Evolutionary conservation across 2,888 invertebrate species (phyloP), one percentile per base, ranked within the genome.

Genomic region (Mechanitis messenoides): DNA sequence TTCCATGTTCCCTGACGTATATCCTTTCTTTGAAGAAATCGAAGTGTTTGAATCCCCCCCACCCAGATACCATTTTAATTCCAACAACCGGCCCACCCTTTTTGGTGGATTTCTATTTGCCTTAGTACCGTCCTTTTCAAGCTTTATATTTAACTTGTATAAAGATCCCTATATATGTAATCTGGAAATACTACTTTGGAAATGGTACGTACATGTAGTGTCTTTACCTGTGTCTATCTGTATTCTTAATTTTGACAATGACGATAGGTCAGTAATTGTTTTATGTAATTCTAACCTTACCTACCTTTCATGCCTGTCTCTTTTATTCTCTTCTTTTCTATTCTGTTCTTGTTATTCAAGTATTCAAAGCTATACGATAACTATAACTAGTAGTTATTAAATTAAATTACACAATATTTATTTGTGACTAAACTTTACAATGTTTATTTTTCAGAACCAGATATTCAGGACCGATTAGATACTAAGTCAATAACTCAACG

Each of bases 41-140:
- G 87, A 86, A 28, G 81, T 81, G 1, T 85, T 78, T 67, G 77
- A 82, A 47, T 79, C 81, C 7, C 85, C 87, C 2, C 87, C 87
- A n/a, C 80, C 83, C 7, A 75, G 74, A 55, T 82, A 73, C 63
- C 68, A 73, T 60, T 81, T 77, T 65, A 83, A 81, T 64, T 72
- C 79, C 46, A 55, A 61, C 42, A 53, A 55, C 45, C 59, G 65
- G 35, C 55, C 63, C 46, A 47, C 45, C 33, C 56, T 59, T 3
- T 53, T 61, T 31, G 42, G 50, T 56, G 50, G 53, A 38, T 55
- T 63, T 28, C 63, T 61, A 62, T 56, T 68, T 35, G 62, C 62
- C 56, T 56, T 69, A 54, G 53, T 71, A 61, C 68, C 68, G 66
- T 69, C 71, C 68, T 60, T 71, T 53, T 58, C 69, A 50, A 67